Conservation (phyloP, 2,113 vertebrate species). For the Nanorana parkeri region DNA sequence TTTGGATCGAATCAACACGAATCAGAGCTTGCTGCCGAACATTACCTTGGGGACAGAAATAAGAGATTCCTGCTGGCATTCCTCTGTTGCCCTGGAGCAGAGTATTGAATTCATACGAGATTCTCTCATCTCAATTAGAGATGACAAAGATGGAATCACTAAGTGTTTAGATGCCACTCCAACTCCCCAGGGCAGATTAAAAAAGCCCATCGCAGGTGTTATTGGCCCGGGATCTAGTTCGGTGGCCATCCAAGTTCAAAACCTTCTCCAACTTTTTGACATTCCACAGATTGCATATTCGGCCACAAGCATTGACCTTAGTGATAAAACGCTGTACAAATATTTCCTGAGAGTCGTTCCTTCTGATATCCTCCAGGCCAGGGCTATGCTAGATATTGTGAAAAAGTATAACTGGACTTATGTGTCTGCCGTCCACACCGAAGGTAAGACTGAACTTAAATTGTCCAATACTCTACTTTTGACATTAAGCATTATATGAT, state of each 20-base stretch:
- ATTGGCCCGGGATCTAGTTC: slow-evolving; percentile 98
- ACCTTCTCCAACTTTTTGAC: slow-evolving; percentile 96
- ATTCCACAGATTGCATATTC: slow-evolving; percentile 98
- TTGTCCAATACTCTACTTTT: background rate
- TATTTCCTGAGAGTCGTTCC: slow-evolving; percentile 97
- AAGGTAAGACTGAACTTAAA: slow-evolving; percentile 79
- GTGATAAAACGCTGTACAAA: slow-evolving; percentile 96
- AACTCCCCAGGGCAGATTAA: slow-evolving; percentile 78
- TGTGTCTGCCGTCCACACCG: slow-evolving; percentile 96
- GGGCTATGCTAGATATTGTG: slow-evolving; percentile 96
- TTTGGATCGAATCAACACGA: slow-evolving; percentile 93
- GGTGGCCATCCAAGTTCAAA: slow-evolving; percentile 98
- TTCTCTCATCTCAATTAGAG: slow-evolving; percentile 95
- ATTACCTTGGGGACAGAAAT: slow-evolving; percentile 97
- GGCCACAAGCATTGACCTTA: slow-evolving; percentile 96
- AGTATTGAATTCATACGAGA: slow-evolving; percentile 99
- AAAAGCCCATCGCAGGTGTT: slow-evolving; percentile 96
- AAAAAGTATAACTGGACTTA: slow-evolving; percentile 99
- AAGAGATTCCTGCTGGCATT: slow-evolving; percentile 98
- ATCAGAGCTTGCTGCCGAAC: slow-evolving; percentile 90
- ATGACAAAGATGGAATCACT: slow-evolving; percentile 89
- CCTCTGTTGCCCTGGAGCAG: slow-evolving; percentile 95
- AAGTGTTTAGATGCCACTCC: slow-evolving; percentile 89
- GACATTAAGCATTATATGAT: too few species aligned
- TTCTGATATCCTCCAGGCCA: slow-evolving; percentile 93